Evolutionary conservation across 2,797 vertebrate species (phyloP).

Genomic region (Garrulus glandarius): DNA sequence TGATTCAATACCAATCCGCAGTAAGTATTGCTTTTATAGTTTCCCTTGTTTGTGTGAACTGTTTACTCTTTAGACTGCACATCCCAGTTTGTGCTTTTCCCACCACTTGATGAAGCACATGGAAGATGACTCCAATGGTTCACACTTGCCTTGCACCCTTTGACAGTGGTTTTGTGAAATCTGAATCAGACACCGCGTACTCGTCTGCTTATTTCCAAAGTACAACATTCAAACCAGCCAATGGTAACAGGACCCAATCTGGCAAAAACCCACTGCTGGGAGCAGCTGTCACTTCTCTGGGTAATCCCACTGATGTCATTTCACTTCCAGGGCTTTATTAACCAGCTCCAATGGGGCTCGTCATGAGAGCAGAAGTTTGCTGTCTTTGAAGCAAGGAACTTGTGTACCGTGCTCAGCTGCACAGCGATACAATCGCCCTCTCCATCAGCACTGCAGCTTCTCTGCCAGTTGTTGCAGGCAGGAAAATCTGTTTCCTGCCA

Average conservation of each 20-base stretch:
- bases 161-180: fast-evolving
- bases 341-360: not conserved
- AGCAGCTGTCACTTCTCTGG: not conserved
- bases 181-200: fast-evolving
- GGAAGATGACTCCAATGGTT: not conserved
- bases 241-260: not conserved
- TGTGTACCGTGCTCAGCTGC: not conserved
- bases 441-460: not conserved
- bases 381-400: not conserved
- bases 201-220: not conserved
- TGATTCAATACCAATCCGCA: not conserved
- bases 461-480: not conserved
- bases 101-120: not conserved
- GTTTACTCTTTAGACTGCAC: not conserved
- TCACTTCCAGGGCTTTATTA: not conserved
- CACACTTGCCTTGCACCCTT: not conserved
- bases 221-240: not conserved
- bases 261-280: not conserved
- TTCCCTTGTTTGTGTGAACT: not conserved
- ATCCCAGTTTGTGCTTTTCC: not conserved
- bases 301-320: not conserved
- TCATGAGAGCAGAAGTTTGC: not conserved
- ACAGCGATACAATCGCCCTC: fast-evolving
- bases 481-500: not conserved
- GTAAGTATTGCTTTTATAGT: not conserved